Evolutionary conservation across 2,888 invertebrate species (phyloP), one percentile per base, ranked within the genome.

Genomic region (Sclerodermus sp.): DNA sequence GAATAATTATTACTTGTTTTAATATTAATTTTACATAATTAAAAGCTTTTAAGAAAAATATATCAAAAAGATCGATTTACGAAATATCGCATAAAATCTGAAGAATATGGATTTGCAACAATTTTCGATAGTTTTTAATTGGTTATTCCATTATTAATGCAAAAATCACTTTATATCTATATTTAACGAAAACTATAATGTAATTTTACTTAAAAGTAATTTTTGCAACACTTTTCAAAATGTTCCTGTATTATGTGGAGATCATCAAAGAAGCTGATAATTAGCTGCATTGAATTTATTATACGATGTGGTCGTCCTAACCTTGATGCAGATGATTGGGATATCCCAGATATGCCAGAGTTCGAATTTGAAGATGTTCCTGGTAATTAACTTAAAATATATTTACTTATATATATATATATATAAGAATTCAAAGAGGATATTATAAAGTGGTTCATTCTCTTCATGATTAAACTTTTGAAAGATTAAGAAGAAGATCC

Each of bases 221-320:
- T 37, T 39, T 36, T 42, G 39, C 6, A 49, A 57, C 38, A 37
- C 46, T 47, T 23, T 15, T 46, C 64, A 68, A 66, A 57, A 68
- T 68, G 67, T 62, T 55, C n/a, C n/a, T 23, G 23, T 64, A 66
- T 64, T 67, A 68, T 68, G 68, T 68, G 67, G 68, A 66, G 58
- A 41, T 55, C 57, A 51, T 58, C 55, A 39, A 57, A 42, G 47
- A 45, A 51, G 23, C 47, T 56, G 38, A 41, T 58, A 31, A 16
- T 49, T 38, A 57, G 47, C 42, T 62, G 62, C 47, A 42, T 54
- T 8, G 37, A 46, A 45, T 61, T 51, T 9, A 43, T 57, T n/a
- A 23, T 44, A 30, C 53, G 47, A 46, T 62, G 62, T 37, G 47
- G 53, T 16, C 49, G 54, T 40, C 42, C 29, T 31, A 51, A 48